Evolutionary conservation across 2,113 vertebrate genomes (phyloP).

Genomic region (Ictalurus punctatus): DNA sequence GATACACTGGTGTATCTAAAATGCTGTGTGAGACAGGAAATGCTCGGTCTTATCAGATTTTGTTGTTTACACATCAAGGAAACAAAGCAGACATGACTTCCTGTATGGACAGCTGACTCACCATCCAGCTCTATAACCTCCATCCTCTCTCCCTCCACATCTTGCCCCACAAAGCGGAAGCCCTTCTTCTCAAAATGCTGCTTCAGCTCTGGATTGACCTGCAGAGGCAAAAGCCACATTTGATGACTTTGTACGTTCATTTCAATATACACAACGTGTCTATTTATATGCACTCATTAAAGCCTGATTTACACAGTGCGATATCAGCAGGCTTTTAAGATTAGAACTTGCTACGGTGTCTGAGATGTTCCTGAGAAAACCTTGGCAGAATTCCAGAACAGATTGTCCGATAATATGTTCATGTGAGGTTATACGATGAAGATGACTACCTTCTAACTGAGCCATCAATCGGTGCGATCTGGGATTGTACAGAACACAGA

Average conservation of each 20-base stretch:
- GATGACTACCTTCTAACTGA: too few relatives aligned
- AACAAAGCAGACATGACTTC: not conserved
- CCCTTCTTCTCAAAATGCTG: constrained; percentile 86
- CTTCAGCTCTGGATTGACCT: constrained; percentile 94
- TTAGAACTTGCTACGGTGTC: not conserved
- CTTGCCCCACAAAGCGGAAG: constrained; percentile 90
- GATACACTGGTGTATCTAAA: not conserved
- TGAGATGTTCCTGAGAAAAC: not conserved
- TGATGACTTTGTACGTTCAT: not conserved
- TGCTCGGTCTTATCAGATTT: not conserved
- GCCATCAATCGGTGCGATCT: too few relatives aligned
- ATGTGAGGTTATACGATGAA: not conserved
- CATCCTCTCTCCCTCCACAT: constrained; percentile 93
- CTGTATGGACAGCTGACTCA: not conserved
- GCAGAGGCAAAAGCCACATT: not conserved
- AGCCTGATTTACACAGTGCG: not conserved
- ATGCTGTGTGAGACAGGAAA: not conserved
- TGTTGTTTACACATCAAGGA: not conserved
- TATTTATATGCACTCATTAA: not conserved
- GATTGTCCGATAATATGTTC: not conserved
- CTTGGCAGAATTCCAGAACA: not conserved
- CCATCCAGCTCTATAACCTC: constrained; percentile 92
- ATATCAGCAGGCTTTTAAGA: not conserved
- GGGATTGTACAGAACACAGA: not conserved
- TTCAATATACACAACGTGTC: not conserved